Evolutionary conservation across 2,888 invertebrate genomes (phyloP).

Genomic region (Amiota mariae): DNA sequence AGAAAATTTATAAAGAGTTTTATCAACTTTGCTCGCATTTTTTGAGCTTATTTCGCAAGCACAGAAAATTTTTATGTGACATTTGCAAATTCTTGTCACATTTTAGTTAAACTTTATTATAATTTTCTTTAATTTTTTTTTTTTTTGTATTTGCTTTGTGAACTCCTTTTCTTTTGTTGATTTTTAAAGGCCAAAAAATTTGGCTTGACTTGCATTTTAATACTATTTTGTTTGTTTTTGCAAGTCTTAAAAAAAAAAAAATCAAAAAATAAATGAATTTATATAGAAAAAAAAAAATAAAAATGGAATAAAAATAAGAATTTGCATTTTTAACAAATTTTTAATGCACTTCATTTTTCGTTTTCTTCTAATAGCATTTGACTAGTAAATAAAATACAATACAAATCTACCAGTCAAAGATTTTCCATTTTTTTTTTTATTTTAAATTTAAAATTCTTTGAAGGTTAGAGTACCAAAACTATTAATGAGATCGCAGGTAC

Average conservation of each 20-base stretch:
- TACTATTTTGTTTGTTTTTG: constrained; percentile 40
- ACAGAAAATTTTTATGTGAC: constrained; percentile 35
- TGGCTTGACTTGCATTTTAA: constrained; percentile 41
- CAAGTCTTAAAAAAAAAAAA: constrained; percentile 31
- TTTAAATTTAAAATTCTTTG: too few species aligned
- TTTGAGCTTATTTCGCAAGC: too few species aligned
- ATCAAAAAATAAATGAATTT: not conserved
- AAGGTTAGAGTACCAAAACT: too few species aligned
- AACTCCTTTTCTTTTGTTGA: not conserved
- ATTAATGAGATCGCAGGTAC: too few species aligned
- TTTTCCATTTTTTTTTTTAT: too few species aligned
- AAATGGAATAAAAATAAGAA: not conserved
- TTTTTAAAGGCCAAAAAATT: constrained; percentile 43
- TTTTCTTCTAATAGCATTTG: not conserved
- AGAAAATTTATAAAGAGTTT: too few species aligned
- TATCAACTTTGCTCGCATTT: too few species aligned
- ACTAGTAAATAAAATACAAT: not conserved
- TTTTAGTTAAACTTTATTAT: constrained; percentile 40
- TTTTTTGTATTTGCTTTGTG: not conserved
- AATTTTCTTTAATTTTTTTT: constrained; percentile 22
- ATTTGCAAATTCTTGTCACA: constrained; percentile 72
- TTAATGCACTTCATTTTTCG: not conserved
- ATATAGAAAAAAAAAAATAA: not conserved
- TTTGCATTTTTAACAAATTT: not conserved
- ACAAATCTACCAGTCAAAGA: too few species aligned